Evolutionary conservation across 2,888 invertebrate genomes (phyloP).

Genomic region (Exocentrus adspersus): DNA sequence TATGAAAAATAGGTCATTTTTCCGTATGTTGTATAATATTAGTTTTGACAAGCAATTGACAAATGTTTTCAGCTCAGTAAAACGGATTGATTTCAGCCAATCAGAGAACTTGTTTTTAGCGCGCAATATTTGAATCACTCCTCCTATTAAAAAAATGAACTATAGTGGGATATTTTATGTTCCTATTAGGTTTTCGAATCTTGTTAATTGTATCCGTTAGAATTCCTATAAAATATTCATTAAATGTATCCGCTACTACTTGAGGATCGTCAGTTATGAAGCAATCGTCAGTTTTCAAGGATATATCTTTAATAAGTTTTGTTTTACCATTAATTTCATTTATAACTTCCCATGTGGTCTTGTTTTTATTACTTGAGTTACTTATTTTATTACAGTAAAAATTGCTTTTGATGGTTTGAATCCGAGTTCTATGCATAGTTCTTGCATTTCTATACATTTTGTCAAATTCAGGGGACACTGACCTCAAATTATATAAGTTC

Average conservation of each 20-base stretch:
- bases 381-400: conserved; percentile 14
- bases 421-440: background rate
- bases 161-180: conserved; percentile 6
- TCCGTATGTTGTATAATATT: no score
- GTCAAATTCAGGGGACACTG: background rate
- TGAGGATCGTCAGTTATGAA: conserved; percentile 5
- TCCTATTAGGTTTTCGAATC: background rate
- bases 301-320: background rate
- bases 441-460: background rate
- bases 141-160: no score
- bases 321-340: conserved; percentile 12
- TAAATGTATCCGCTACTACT: conserved; percentile 1
- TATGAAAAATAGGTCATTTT: no score
- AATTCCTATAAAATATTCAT: conserved; percentile 9
- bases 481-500: background rate
- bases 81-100: no score
- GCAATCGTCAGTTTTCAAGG: conserved; percentile 5
- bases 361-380: conserved; percentile 12
- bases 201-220: conserved; percentile 1
- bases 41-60: no score
- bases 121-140: no score
- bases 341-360: conserved; percentile 13
- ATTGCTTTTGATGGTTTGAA: conserved; percentile 9
- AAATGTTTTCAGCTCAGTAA: no score
- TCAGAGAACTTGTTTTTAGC: no score